Evolutionary conservation across 2,888 invertebrate species (phyloP).

Genomic region (Orthosia gracilis): DNA sequence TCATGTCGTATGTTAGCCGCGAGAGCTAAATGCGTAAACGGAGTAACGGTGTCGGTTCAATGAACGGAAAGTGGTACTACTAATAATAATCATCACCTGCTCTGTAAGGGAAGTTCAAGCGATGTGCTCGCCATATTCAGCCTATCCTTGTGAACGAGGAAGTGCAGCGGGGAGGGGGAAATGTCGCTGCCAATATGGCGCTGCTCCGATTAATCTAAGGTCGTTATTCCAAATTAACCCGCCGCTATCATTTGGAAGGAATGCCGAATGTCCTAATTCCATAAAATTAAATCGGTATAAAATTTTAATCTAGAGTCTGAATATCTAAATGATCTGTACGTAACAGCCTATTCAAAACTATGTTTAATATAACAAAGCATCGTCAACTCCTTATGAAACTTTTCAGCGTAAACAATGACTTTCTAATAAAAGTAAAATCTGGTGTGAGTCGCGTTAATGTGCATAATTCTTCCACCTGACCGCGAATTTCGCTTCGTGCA

Average conservation of each 20-base stretch:
- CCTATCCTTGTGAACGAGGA: slow-evolving; percentile 74
- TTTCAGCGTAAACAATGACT: slow-evolving; percentile 27
- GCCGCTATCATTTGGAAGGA: not conserved
- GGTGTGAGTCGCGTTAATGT: slow-evolving; percentile 40
- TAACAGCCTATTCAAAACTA: slow-evolving; percentile 25
- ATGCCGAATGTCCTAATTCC: slow-evolving; percentile 19
- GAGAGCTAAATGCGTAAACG: slow-evolving; percentile 88
- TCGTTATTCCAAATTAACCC: slow-evolving; percentile 15
- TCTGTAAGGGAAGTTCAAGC: slow-evolving; percentile 79
- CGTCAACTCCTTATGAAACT: slow-evolving; percentile 48
- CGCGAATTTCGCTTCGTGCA: slow-evolving; percentile 75
- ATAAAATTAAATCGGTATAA: not conserved
- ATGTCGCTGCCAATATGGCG: slow-evolving; percentile 57
- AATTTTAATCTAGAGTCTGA: not conserved
- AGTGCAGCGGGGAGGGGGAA: slow-evolving; percentile 50
- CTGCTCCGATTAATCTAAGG: slow-evolving; percentile 51
- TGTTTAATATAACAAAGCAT: slow-evolving; percentile 23
- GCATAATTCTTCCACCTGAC: slow-evolving; percentile 70
- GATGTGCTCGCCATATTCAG: slow-evolving; percentile 74
- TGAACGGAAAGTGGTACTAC: slow-evolving; percentile 86
- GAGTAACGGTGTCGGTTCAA: slow-evolving; percentile 89
- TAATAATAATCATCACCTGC: slow-evolving; percentile 89
- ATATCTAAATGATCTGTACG: slow-evolving; percentile 22
- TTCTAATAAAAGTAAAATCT: slow-evolving; percentile 44
- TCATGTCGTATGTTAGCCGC: slow-evolving; percentile 83